A percentile compares a stretch with the other conserved stretches of the same genome.
Conservation (phyloP, 1,140 invertebrate genomes). For the Formica exsecta region DNA sequence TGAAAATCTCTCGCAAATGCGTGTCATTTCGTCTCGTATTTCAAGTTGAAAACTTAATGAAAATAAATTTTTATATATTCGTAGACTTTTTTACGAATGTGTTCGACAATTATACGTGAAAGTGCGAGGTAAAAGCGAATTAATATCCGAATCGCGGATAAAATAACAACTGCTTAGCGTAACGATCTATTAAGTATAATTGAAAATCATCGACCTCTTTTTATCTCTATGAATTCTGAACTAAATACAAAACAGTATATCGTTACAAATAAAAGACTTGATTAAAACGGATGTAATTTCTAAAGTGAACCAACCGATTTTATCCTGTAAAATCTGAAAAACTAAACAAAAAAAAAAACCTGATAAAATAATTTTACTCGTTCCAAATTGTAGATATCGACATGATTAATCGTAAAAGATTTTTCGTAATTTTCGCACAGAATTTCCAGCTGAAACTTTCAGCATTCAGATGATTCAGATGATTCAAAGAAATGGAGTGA, state of each 20-base stretch:
- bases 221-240: background rate
- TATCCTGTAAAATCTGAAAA: background rate
- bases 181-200: slow-evolving; percentile 22
- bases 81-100: background rate
- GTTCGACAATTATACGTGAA: slow-evolving; percentile 20
- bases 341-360: background rate
- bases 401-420: background rate
- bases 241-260: background rate
- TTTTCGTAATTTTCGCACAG: background rate
- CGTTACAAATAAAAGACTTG: slow-evolving; percentile 9
- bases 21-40: background rate
- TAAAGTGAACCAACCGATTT: slow-evolving; percentile 14
- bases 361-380: background rate
- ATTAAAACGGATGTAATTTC: background rate
- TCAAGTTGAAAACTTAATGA: background rate
- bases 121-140: slow-evolving; percentile 43
- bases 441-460: background rate
- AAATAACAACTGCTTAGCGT: background rate
- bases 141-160: background rate
- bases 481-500: slow-evolving; percentile 34
- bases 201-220: slow-evolving; percentile 26
- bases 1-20: background rate
- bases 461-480: slow-evolving; percentile 31
- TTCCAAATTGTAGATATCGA: slow-evolving; percentile 10
- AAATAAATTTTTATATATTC: background rate